Conservation (phyloP, 2,888 invertebrate genomes). For the Cephalotes varians region DNA sequence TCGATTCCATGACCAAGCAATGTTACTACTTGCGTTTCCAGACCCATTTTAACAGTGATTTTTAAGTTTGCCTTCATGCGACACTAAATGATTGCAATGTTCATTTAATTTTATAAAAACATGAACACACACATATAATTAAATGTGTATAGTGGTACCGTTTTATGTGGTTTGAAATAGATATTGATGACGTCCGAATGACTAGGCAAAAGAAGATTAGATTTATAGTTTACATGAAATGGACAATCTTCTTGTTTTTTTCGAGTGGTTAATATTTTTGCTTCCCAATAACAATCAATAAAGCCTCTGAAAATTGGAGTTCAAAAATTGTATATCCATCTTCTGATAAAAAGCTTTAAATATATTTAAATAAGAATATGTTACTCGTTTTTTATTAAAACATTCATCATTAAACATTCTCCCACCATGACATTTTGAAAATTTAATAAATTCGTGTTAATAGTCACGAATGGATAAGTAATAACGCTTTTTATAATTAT, state of each 20-base stretch:
- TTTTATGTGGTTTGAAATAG: constrained; percentile 87
- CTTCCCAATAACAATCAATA: constrained; percentile 88
- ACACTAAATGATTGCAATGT: constrained; percentile 78
- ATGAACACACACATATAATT: neutral
- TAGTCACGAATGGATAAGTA: constrained; percentile 87
- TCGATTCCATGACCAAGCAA: constrained; percentile 87
- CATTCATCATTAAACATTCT: constrained; percentile 87
- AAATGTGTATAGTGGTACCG: constrained; percentile 72
- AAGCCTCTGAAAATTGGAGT: constrained; percentile 86
- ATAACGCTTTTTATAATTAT: constrained; percentile 87
- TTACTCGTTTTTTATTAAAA: constrained; percentile 88
- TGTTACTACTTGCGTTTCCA: constrained; percentile 86
- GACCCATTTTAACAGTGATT: constrained; percentile 87
- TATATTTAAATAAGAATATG: constrained; percentile 27
- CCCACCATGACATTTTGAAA: constrained; percentile 89
- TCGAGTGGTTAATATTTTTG: constrained; percentile 72
- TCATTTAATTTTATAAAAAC: constrained; percentile 4
- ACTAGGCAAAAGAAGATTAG: constrained; percentile 86
- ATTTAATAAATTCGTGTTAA: constrained; percentile 86
- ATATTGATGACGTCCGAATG: constrained; percentile 87
- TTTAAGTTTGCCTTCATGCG: constrained; percentile 79
- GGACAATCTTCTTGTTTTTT: constrained; percentile 66
- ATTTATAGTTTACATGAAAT: constrained; percentile 78
- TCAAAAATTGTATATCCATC: neutral
- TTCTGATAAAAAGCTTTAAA: neutral